Evolutionary conservation across 2,113 vertebrate genomes (phyloP).

Genomic region (Aphelocoma coerulescens): DNA sequence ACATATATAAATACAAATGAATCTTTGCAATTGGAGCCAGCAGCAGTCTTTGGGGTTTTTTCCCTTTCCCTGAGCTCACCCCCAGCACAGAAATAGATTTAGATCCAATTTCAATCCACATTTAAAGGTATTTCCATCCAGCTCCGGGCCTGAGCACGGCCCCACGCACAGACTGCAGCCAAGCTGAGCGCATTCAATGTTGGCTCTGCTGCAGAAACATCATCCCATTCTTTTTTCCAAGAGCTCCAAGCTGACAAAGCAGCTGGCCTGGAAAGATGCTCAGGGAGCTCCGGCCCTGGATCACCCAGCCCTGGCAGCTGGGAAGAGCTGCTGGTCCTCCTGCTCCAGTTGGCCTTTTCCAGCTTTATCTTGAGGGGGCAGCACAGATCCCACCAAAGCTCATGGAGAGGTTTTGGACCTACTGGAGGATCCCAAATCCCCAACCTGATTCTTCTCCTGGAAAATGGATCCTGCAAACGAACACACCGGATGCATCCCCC

Average conservation of each 20-base stretch:
- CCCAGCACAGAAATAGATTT: background rate
- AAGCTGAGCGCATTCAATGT: background rate
- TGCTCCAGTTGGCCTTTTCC: background rate
- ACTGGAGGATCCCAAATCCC: background rate
- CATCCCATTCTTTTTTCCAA: background rate
- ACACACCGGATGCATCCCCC: accelerated
- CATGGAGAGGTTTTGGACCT: background rate
- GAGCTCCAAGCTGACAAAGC: slow-evolving; percentile 35
- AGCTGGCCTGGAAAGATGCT: slow-evolving; percentile 17
- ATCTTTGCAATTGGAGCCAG: background rate
- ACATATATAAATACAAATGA: background rate
- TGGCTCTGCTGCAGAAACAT: slow-evolving; percentile 21
- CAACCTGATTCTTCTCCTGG: accelerated
- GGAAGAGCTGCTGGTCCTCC: background rate
- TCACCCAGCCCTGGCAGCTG: background rate
- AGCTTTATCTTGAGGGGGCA: background rate
- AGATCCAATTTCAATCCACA: background rate
- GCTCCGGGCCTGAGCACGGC: background rate
- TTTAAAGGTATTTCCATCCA: background rate
- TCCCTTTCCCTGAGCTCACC: background rate
- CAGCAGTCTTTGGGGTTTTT: background rate
- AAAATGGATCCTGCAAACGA: accelerated
- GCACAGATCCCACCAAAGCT: background rate
- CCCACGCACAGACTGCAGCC: background rate
- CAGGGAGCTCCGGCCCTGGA: background rate